Evolutionary conservation across 2,797 vertebrate species (phyloP).

Genomic region (Melanogrammus aeglefinus): DNA sequence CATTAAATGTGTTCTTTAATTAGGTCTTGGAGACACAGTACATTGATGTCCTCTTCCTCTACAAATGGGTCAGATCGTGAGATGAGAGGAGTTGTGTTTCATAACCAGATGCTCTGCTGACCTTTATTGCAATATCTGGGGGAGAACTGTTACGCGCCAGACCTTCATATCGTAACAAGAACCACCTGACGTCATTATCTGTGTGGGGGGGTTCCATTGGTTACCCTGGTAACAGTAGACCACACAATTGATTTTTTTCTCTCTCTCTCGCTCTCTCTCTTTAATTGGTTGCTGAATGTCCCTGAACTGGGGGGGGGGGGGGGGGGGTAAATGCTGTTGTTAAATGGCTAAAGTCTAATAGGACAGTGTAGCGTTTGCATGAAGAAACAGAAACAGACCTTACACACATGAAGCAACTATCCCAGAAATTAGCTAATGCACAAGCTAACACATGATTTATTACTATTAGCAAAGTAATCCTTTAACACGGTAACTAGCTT

Average conservation of each 20-base stretch:
- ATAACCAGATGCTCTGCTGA: not conserved
- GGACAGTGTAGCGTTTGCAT: no score
- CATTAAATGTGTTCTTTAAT: no score
- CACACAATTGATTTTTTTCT: not conserved
- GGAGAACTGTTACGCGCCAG: no score
- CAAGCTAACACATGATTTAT: not conserved
- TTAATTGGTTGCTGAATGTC: not conserved
- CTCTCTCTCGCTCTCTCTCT: not conserved
- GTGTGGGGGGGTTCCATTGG: not conserved
- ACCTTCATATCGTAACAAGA: no score
- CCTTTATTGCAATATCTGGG: not conserved
- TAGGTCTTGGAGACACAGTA: no score
- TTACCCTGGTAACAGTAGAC: constrained; percentile 1
- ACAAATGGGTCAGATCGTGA: no score
- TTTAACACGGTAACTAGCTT: not conserved
- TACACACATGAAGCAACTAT: not conserved
- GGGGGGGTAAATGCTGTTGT: not conserved
- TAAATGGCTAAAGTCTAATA: not conserved
- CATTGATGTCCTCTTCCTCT: no score
- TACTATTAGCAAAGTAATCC: not conserved
- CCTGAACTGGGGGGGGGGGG: not conserved
- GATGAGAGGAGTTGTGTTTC: not conserved
- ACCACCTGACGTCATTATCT: not conserved
- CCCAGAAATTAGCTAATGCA: not conserved
- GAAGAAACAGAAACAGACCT: no score